These are phyloP conservation scores for Neosilurus hyrtlii DNA, from an alignment of 2,797 vertebrate species.

Conservation along the genomic window DNA sequence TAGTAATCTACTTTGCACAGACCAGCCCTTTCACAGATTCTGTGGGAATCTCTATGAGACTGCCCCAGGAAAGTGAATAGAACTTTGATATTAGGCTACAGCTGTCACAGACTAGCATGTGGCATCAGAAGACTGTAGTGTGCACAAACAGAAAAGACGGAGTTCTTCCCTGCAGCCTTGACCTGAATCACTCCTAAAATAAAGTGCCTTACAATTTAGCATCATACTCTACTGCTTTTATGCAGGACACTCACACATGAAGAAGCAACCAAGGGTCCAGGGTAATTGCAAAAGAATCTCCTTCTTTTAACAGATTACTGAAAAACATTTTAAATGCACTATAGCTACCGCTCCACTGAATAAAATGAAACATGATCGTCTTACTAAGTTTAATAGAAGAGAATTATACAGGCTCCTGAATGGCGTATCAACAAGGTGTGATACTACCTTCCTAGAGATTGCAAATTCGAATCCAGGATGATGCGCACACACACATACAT, in stretches of 20 bases:
- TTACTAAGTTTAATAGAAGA: background rate
- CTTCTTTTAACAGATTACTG: background rate
- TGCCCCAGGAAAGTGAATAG: constrained; percentile 26
- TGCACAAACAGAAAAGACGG: constrained; percentile 37
- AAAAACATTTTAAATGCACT: background rate
- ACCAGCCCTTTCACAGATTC: constrained; percentile 25
- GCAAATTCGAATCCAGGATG: no score
- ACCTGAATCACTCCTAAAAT: constrained; percentile 33
- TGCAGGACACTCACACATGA: background rate
- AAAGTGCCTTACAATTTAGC: constrained; percentile 41
- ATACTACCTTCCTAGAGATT: no score
- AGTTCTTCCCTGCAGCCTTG: constrained; percentile 36
- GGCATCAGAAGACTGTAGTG: constrained; percentile 34
- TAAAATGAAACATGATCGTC: constrained; percentile 19
- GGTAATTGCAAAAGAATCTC: background rate
- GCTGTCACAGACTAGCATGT: constrained; percentile 27
- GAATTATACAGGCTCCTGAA: background rate
- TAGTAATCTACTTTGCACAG: constrained; percentile 19
- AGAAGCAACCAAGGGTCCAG: background rate
- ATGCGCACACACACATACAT: no score
- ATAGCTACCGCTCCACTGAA: constrained; percentile 24
- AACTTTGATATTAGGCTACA: constrained; percentile 28
- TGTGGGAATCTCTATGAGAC: constrained; percentile 25
- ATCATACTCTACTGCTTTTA: constrained; percentile 1
- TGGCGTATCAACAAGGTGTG: no score